phyloP scores from a whole-genome alignment of 2,888 invertebrate genomes.

The Brassicogethes aeneus region DNA sequence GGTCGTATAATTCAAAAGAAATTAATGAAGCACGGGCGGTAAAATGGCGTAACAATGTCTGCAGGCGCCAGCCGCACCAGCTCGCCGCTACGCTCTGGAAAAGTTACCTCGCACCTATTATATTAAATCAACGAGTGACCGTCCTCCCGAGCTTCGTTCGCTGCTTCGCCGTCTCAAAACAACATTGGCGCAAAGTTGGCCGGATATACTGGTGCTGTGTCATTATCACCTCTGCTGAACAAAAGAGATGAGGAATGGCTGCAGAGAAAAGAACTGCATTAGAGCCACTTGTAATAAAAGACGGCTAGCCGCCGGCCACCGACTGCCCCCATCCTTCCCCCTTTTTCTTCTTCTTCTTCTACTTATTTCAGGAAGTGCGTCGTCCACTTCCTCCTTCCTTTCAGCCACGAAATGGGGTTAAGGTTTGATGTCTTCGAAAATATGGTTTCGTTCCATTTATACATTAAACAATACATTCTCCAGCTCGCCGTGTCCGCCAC shows the following conservation, averaged over 20 bases:
- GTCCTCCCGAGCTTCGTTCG: constrained; percentile 10
- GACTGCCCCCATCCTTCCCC: constrained; percentile 7
- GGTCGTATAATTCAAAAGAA: constrained; percentile 15
- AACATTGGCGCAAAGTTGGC: constrained; percentile 36
- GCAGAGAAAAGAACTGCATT: constrained; percentile 40
- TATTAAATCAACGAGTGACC: constrained; percentile 35
- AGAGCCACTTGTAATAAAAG: constrained; percentile 26
- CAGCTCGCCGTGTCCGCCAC: neutral
- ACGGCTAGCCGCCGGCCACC: constrained; percentile 10
- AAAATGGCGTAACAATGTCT: constrained; percentile 23
- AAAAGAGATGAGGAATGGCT: constrained; percentile 37
- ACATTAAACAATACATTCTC: constrained; percentile 9
- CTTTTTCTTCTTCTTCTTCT: constrained; percentile 12
- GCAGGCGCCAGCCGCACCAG: constrained; percentile 35
- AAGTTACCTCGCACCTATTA: constrained; percentile 38
- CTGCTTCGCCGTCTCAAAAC: constrained; percentile 28
- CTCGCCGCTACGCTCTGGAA: constrained; percentile 32
- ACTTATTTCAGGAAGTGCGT: constrained; percentile 27
- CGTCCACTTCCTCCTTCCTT: constrained; percentile 19
- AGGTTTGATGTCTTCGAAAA: constrained; percentile 32
- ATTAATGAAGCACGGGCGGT: constrained; percentile 21
- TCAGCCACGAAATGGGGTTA: constrained; percentile 31
- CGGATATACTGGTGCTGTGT: constrained; percentile 38
- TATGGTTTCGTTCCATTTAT: constrained; percentile 30
- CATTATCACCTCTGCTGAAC: constrained; percentile 41